phyloP scores from a whole-genome alignment of 2,113 vertebrate species.

The Chaetura pelagica region DNA sequence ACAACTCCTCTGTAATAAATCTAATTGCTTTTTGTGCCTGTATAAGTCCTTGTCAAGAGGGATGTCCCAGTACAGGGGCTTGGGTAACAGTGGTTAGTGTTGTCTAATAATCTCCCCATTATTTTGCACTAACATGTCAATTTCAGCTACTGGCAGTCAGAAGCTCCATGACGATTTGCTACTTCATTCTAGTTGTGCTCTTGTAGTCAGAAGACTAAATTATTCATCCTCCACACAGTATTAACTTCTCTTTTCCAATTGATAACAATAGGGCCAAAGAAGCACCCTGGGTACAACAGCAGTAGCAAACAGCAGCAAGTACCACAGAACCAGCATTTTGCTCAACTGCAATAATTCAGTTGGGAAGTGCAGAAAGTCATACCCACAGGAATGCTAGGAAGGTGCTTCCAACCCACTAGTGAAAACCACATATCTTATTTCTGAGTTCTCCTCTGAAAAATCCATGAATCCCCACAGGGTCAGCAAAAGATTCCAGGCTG shows the following conservation, averaged over 20 bases:
- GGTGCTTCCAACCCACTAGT: accelerated
- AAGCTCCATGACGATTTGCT: not conserved
- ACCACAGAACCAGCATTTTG: accelerated
- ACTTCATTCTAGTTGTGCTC: not conserved
- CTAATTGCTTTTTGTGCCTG: conserved; percentile 30
- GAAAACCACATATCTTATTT: not conserved
- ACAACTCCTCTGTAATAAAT: not conserved
- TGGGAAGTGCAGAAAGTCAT: not conserved
- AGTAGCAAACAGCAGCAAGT: not conserved
- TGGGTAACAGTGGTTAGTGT: conserved; percentile 28
- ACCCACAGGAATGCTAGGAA: not conserved
- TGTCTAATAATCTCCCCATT: not conserved
- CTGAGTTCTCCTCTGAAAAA: not conserved
- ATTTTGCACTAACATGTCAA: not conserved
- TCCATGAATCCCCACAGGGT: not conserved
- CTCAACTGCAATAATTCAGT: not conserved
- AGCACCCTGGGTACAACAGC: not conserved
- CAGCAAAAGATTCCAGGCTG: not conserved
- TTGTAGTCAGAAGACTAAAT: not conserved
- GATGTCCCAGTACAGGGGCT: not conserved
- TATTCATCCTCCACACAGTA: not conserved
- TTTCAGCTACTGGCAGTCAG: not conserved
- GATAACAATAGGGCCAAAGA: not conserved
- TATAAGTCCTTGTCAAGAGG: not conserved
- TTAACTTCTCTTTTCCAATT: not conserved